A percentile compares a stretch with the other conserved stretches of the same genome.
phyloP scores from a whole-genome alignment of 2,113 vertebrate species.

The Benitochromis conjunctus region DNA sequence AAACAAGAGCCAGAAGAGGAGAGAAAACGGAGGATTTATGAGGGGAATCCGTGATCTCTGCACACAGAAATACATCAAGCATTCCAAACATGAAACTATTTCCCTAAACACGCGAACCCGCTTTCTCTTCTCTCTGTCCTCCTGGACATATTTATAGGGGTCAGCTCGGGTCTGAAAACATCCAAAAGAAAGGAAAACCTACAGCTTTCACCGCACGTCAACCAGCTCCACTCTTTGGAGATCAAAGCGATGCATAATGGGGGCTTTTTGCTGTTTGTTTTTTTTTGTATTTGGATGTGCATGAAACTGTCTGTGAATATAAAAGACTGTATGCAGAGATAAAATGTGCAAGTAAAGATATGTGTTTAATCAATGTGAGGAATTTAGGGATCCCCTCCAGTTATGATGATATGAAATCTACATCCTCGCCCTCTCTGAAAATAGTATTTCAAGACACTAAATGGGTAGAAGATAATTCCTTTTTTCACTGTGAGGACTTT shows the following conservation, averaged over 20 bases:
- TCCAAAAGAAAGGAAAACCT: not conserved
- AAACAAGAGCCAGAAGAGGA: not conserved
- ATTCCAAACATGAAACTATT: not conserved
- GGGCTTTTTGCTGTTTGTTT: not conserved
- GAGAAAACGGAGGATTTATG: not conserved
- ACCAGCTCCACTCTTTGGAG: slow-evolving; percentile 3
- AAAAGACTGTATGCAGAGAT: not conserved
- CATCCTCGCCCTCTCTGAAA: not conserved
- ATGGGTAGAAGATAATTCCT: not conserved
- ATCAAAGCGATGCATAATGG: slow-evolving; percentile 35
- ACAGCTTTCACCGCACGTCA: slow-evolving; percentile 36
- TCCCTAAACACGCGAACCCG: not conserved
- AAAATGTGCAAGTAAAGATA: not conserved
- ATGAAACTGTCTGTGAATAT: not conserved
- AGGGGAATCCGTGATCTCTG: not conserved
- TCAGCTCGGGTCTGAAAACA: not conserved
- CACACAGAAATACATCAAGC: slow-evolving; percentile 1
- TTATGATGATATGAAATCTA: not conserved
- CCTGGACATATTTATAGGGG: not conserved
- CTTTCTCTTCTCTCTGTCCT: not conserved
- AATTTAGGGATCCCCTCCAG: not conserved
- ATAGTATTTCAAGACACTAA: not conserved
- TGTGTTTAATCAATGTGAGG: not conserved
- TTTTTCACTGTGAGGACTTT: not conserved
- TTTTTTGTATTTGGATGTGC: not conserved